Conservation (phyloP, 92 coral and sea anemone species). For the Diadumene lineata region DNA sequence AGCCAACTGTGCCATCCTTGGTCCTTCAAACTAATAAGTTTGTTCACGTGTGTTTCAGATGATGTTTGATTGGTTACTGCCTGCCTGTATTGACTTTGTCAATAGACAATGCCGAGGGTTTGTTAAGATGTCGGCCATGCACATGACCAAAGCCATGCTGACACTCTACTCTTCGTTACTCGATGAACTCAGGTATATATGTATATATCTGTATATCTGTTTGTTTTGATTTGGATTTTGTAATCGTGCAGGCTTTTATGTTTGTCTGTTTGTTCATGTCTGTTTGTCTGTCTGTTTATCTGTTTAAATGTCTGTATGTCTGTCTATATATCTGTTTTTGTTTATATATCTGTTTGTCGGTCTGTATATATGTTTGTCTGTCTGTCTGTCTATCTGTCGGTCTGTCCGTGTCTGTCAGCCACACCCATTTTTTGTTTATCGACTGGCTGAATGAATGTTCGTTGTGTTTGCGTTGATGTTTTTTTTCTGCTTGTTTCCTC, state of each 20-base stretch:
- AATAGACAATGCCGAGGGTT: constrained; percentile 82
- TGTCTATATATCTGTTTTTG: neutral
- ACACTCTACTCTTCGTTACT: constrained; percentile 78
- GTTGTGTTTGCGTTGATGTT: neutral
- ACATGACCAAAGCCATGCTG: constrained; percentile 81
- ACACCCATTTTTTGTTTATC: neutral
- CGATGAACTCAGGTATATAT: constrained; percentile 82
- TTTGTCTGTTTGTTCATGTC: constrained; percentile 2
- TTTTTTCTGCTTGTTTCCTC: neutral
- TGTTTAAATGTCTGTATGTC: neutral
- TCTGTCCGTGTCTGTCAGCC: neutral
- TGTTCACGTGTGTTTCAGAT: constrained; percentile 38
- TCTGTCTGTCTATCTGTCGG: neutral
- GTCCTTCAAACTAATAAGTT: too few species aligned
- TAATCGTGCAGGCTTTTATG: neutral
- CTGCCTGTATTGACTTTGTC: constrained; percentile 85
- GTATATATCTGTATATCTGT: constrained; percentile 1
- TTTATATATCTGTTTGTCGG: neutral
- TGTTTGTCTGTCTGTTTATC: neutral
- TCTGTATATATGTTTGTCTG: neutral
- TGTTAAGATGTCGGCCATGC: constrained; percentile 93
- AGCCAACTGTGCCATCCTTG: too few species aligned
- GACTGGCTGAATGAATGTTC: neutral
- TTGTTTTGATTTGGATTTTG: neutral
- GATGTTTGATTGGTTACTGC: constrained; percentile 98